phyloP scores from a whole-genome alignment of 1,140 invertebrate species.

The Bombus pascuorum region DNA sequence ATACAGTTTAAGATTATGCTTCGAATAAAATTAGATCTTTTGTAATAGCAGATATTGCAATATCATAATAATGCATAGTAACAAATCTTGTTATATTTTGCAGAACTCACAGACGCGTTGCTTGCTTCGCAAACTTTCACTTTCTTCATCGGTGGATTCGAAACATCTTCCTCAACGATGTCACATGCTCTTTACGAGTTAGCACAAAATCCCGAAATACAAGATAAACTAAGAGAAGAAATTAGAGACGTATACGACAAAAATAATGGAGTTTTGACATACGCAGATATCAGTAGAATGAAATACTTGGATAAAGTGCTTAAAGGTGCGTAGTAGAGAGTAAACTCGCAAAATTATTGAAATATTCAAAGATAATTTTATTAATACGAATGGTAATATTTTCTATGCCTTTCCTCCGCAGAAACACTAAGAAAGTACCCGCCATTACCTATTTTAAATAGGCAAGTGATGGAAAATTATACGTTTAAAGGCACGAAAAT shows the following conservation, averaged over 20 bases:
- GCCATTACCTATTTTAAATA: slow-evolving; percentile 80
- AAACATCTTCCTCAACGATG: slow-evolving; percentile 83
- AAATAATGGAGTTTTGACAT: slow-evolving; percentile 55
- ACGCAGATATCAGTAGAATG: slow-evolving; percentile 67
- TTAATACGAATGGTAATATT: background rate
- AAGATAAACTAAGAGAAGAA: slow-evolving; percentile 82
- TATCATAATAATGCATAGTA: too few relatives aligned
- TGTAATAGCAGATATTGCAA: background rate
- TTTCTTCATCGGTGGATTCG: slow-evolving; percentile 83
- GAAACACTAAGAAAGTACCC: slow-evolving; percentile 86
- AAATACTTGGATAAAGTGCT: slow-evolving; percentile 72
- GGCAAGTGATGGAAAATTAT: slow-evolving; percentile 80
- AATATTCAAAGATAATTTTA: too few relatives aligned
- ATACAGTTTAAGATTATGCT: background rate
- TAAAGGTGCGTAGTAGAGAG: slow-evolving; percentile 50
- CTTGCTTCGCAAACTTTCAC: slow-evolving; percentile 74
- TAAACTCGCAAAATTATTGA: too few relatives aligned
- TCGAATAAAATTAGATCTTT: background rate
- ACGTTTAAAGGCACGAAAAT: slow-evolving; percentile 80
- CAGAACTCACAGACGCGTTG: slow-evolving; percentile 68
- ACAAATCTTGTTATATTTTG: background rate
- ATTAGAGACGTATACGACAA: slow-evolving; percentile 69
- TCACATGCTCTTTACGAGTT: slow-evolving; percentile 79
- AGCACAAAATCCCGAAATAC: slow-evolving; percentile 81
- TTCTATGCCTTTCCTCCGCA: slow-evolving; percentile 68